A percentile compares a stretch with the other conserved stretches of the same genome.
Conservation (phyloP, 92 coral and sea anemone genomes). For the Zoanthus sansibaricus region DNA sequence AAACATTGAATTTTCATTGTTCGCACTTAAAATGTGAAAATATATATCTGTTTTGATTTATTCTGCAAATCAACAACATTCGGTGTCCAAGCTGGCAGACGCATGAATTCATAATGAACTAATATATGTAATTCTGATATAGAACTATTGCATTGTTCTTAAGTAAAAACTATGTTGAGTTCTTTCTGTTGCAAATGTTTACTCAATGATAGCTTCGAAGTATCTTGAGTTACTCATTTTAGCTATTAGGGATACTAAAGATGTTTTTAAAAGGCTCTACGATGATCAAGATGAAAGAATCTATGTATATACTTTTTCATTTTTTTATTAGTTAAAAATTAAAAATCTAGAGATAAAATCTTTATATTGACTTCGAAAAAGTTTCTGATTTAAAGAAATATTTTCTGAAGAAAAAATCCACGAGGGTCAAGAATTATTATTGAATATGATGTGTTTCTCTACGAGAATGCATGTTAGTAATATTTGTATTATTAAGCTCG, state of each 20-base stretch:
- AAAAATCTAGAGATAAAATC: neutral
- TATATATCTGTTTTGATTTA: constrained; percentile 38
- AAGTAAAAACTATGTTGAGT: constrained; percentile 2
- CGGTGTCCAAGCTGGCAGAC: constrained; percentile 22
- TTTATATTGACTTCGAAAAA: neutral
- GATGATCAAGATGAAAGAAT: neutral
- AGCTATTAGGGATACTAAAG: neutral
- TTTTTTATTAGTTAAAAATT: neutral
- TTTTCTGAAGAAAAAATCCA: neutral
- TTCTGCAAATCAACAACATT: constrained; percentile 39
- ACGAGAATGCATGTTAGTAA: neutral
- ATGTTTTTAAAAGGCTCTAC: neutral
- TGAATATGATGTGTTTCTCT: neutral
- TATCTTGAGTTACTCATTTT: neutral
- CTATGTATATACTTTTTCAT: neutral
- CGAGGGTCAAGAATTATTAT: neutral
- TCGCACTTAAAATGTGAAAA: constrained; percentile 30
- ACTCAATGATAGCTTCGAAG: neutral
- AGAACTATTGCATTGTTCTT: constrained; percentile 14
- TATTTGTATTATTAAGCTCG: neutral
- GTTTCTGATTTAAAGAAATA: neutral
- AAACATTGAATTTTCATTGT: constrained; percentile 27
- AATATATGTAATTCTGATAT: neutral
- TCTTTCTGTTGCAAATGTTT: neutral
- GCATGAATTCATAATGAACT: neutral